Evolutionary conservation across 2,113 vertebrate genomes (phyloP).

Genomic region (Microcebus griseorufus): DNA sequence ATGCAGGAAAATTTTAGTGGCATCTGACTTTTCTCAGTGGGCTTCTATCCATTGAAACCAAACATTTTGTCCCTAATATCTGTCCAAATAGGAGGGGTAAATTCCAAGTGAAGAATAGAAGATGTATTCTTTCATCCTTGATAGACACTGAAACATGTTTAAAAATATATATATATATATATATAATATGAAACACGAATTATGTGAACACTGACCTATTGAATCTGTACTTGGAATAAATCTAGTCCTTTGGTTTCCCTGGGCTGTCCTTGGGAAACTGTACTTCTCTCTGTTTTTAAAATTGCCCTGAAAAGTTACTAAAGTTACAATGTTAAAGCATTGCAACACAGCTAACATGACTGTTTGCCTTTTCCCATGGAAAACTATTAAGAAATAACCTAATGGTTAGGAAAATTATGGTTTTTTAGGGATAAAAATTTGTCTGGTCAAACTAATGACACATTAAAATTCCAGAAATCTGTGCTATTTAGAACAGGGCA

Average conservation of each 20-base stretch:
- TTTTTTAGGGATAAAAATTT: constrained; percentile 46
- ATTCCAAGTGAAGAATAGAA: neutral
- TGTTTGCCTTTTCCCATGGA: constrained; percentile 15
- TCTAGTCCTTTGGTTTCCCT: neutral
- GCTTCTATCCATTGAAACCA: neutral
- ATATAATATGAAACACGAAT: neutral
- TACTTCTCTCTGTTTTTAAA: neutral
- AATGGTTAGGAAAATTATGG: neutral
- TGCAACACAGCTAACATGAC: neutral
- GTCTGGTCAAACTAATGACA: neutral
- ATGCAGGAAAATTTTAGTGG: neutral
- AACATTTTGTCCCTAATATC: neutral
- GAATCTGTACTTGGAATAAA: neutral
- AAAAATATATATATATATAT: neutral
- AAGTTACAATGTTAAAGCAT: neutral
- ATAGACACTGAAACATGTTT: neutral
- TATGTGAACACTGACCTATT: neutral
- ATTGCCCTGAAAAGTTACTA: constrained; percentile 2
- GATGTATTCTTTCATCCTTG: neutral
- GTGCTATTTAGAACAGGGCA: neutral
- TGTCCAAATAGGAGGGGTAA: neutral
- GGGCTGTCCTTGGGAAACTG: neutral
- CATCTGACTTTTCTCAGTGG: neutral
- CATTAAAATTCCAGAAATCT: neutral
- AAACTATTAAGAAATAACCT: constrained; percentile 12